Evolutionary conservation across 37 sponge, comb jelly and placozoan species (phyloP), one percentile per base, ranked within the genome.

Genomic region (Beroe ovata): DNA sequence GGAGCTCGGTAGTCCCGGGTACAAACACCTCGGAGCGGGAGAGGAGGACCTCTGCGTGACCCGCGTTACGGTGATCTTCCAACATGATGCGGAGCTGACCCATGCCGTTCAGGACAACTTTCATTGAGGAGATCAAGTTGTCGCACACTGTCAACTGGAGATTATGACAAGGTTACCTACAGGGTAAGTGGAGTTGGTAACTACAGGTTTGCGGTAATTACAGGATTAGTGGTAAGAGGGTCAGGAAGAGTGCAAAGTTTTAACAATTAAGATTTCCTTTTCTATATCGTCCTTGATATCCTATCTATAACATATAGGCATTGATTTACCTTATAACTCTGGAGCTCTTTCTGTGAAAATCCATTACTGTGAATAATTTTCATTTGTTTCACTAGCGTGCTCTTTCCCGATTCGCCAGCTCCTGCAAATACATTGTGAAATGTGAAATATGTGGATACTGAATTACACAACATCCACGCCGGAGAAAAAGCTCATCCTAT

Each of bases 301-400:
- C n/a, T n/a, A n/a, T n/a, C n/a, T n/a, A n/a, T n/a, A n/a, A n/a
- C n/a, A n/a, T n/a, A n/a, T n/a, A n/a, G n/a, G n/a, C n/a, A n/a
- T n/a, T n/a, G n/a, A 47, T 16, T 92, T 47, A 97, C 95, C 88
- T 88, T 92, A 71, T 93, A 95, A 60, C 91, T 92, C 14, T 89
- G 91, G 61, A 95, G 90, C 63, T 95, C 98, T 41, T 91, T 60
- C 16, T 89, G 39, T 0, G 91, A 88, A 88, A 94, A 97, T 1
- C 98, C 98, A 88, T 95, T 94, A 54, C 98, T 94, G 62, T 97
- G 95, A 42, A 97, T 97, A 38, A 97, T 97, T 91, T 97, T 97
- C 98, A 97, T 97, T 91, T 97, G 98, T 60, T 95, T 95, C 39
- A 97, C 98, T 26, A 97, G 91, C 20, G 98, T 97, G 41, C 98